A percentile compares a stretch with the other conserved stretches of the same genome.
Conservation (phyloP, 2,888 invertebrate species). For the Clostera curtula region DNA sequence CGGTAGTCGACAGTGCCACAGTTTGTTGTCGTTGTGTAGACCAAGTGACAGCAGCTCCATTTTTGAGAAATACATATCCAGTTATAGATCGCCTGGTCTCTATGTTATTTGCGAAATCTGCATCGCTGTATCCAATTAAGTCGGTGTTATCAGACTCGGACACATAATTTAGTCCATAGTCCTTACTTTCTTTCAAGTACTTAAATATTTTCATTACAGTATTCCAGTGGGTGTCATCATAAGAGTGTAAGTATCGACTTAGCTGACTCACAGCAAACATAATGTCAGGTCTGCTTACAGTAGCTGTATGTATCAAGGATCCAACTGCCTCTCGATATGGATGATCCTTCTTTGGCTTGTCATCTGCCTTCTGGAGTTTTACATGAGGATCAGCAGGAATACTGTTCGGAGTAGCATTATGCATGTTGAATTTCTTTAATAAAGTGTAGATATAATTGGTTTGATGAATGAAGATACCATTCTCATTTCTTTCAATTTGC, state of each 20-base stretch:
- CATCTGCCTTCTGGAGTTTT: background rate
- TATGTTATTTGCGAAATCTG: constrained; percentile 1
- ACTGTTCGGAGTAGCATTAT: background rate
- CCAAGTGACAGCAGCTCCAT: constrained; percentile 1
- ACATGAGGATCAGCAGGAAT: constrained; percentile 2
- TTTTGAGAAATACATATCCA: constrained; percentile 4
- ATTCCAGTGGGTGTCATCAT: constrained; percentile 8
- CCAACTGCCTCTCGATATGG: too few species aligned
- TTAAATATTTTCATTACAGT: constrained; percentile 12
- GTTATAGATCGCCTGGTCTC: background rate
- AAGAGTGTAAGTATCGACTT: constrained; percentile 12
- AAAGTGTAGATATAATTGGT: constrained; percentile 1
- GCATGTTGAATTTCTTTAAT: constrained; percentile 1
- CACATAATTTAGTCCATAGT: constrained; percentile 8
- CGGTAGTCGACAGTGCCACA: background rate
- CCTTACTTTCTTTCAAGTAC: constrained; percentile 5
- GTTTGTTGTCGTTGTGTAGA: constrained; percentile 1
- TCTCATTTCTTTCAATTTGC: background rate
- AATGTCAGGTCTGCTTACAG: constrained; percentile 15
- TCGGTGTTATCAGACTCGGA: background rate
- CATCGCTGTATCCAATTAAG: background rate
- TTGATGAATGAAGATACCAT: background rate
- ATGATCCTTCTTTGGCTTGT: background rate
- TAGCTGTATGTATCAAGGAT: constrained; percentile 10
- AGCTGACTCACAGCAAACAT: constrained; percentile 13